Conservation (phyloP, 2,797 vertebrate species). For the Mastacembelus armatus region DNA sequence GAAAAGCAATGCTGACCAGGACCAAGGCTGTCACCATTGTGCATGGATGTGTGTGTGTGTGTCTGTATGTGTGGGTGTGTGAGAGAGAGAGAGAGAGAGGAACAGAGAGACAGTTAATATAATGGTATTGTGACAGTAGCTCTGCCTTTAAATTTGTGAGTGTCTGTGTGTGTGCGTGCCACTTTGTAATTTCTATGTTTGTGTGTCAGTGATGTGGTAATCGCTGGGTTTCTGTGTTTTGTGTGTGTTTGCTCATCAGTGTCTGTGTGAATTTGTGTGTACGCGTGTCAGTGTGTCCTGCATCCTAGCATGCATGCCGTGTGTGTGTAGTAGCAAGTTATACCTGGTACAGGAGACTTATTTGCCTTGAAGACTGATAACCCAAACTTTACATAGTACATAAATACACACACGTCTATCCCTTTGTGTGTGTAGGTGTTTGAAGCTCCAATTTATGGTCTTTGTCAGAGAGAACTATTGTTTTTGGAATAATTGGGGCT, state of each 20-base stretch:
- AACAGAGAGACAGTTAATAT: conserved; percentile 8
- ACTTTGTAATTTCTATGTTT: too few species aligned
- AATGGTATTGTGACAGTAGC: conserved; percentile 11
- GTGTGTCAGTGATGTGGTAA: too few species aligned
- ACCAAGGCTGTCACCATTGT: conserved; percentile 33
- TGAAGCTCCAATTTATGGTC: conserved; percentile 37
- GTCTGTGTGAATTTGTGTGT: conserved; percentile 7
- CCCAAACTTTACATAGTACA: conserved; percentile 40
- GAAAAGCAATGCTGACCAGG: conserved; percentile 22
- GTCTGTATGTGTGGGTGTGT: neutral
- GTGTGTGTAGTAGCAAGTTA: conserved; percentile 21
- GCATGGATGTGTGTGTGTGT: neutral
- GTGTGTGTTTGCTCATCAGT: neutral
- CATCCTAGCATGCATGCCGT: neutral
- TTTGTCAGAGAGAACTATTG: conserved; percentile 56
- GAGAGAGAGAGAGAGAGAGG: too few species aligned
- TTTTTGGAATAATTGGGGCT: conserved; percentile 59
- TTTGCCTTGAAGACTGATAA: conserved; percentile 66
- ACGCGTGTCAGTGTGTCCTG: too few species aligned
- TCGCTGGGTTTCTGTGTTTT: too few species aligned
- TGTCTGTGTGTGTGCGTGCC: conserved; percentile 13
- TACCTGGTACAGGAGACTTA: conserved; percentile 52
- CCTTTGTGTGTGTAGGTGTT: neutral
- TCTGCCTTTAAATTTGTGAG: conserved; percentile 5
- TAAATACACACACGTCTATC: neutral